Conservation (phyloP, 1,140 invertebrate species). For the Drosophila albomicans region DNA sequence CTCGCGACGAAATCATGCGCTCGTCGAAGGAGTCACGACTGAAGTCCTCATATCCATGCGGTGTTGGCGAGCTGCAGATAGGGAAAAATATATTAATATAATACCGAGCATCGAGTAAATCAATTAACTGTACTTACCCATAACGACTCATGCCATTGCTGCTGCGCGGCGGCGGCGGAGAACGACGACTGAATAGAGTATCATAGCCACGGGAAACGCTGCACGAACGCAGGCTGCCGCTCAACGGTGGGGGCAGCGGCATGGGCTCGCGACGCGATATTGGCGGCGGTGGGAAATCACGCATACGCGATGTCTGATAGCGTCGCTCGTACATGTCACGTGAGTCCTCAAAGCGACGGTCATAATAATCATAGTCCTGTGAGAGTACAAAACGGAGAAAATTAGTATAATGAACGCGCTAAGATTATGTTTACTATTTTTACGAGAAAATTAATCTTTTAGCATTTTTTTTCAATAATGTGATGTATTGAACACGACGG, state of each 20-base stretch:
- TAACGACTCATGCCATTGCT: slow-evolving; percentile 85
- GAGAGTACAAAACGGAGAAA: not conserved
- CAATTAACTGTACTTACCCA: slow-evolving; percentile 57
- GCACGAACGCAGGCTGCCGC: slow-evolving; percentile 86
- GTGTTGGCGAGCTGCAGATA: slow-evolving; percentile 58
- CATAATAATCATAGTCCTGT: slow-evolving; percentile 94
- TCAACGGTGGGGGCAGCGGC: slow-evolving; percentile 84
- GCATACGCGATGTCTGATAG: slow-evolving; percentile 88
- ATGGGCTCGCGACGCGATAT: slow-evolving; percentile 86
- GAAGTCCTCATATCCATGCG: slow-evolving; percentile 92
- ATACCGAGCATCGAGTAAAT: not conserved
- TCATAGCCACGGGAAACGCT: slow-evolving; percentile 89
- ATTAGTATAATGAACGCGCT: slow-evolving; percentile 16
- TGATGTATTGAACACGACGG: slow-evolving; percentile 27
- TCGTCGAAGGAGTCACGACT: slow-evolving; percentile 94
- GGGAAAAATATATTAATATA: not conserved
- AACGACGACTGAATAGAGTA: slow-evolving; percentile 92
- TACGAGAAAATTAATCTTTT: not conserved
- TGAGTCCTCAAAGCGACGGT: slow-evolving; percentile 90
- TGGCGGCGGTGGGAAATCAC: slow-evolving; percentile 88
- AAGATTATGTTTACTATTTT: not conserved
- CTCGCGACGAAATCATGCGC: slow-evolving; percentile 89
- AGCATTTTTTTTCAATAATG: not conserved
- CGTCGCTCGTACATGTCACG: slow-evolving; percentile 92
- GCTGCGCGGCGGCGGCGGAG: slow-evolving; percentile 87